Base-by-base conservation (phyloP, 2,888 invertebrate genomes). In the Macroteleia sp. region DNA sequence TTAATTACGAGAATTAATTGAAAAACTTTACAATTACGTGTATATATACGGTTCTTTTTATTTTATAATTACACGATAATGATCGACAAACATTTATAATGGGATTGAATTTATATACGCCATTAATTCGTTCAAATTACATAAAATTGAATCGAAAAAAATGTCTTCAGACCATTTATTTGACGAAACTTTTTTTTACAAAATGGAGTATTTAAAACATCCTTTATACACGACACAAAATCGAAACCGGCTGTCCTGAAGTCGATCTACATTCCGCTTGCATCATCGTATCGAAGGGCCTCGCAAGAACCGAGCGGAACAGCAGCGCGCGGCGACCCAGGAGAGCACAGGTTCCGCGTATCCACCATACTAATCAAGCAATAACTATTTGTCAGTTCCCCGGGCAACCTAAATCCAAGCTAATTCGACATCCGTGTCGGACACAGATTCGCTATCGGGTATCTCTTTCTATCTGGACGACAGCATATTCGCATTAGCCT, bases 371-470 rank as follows among this genome's bases (percentile, higher is more conserved):
- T 91, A 90, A 91, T 91, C 91, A 90, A 91, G 91, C 90, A 91
- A 90, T 90, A 91, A 91, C 91, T 91, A 91, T 91, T 91, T 91
- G 91, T 91, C 91, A 91, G 90, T 89, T 88, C 87, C 87, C 88
- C 85, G 87, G 88, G 89, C 90, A 91, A 91, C 90, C 91, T 90
- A 90, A 91, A 91, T 91, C 90, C 91, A 88, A 89, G 91, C 91
- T 91, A 91, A 91, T 91, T 91, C 91, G 91, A 91, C 91, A 91
- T 90, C 91, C 91, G 88, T 91, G 91, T 91, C 90, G 90, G 87
- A 91, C 91, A 91, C 90, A 90, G 91, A 91, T 91, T 91, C 88
- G 87, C 90, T 91, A 91, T 91, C 91, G 87, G 86, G 84, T 91
- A 91, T 91, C 91, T 91, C 90, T 91, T 91, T 91, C 91, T 91